Evolutionary conservation across 2,113 vertebrate species (phyloP).

Genomic region (Nerophis lumbriciformis): DNA sequence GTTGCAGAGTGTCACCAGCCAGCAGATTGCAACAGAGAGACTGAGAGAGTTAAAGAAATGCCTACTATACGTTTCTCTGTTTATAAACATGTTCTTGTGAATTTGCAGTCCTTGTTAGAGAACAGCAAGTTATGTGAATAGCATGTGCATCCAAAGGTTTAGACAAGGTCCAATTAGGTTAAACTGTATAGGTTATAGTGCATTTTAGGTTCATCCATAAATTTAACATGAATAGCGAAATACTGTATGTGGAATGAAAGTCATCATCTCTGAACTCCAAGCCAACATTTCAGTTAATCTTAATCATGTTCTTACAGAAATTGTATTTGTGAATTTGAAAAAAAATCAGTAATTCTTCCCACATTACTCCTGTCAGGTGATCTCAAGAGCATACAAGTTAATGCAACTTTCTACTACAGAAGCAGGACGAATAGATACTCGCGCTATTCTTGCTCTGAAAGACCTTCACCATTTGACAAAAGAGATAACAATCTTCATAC

Average conservation of each 20-base stretch:
- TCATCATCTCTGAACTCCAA: background rate
- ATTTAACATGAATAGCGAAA: background rate
- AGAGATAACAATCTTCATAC: slow-evolving; percentile 71
- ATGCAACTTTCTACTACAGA: slow-evolving; percentile 52
- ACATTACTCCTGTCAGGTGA: slow-evolving; percentile 49
- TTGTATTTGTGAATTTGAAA: background rate
- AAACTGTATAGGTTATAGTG: too few species aligned
- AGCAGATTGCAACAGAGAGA: too few species aligned
- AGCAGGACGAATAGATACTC: slow-evolving; percentile 22
- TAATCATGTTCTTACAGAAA: background rate
- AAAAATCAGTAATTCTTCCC: background rate
- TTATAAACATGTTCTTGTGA: too few species aligned
- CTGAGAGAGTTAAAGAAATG: too few species aligned
- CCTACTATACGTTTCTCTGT: too few species aligned
- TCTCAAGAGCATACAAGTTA: slow-evolving; percentile 52
- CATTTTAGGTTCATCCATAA: too few species aligned
- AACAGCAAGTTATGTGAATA: too few species aligned
- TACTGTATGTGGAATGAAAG: background rate
- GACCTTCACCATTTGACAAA: slow-evolving; percentile 63
- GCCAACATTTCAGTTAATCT: background rate
- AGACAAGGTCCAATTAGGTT: too few species aligned
- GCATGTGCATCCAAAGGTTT: too few species aligned
- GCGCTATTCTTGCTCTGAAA: slow-evolving; percentile 51
- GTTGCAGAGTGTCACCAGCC: too few species aligned
- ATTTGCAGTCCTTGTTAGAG: too few species aligned